Evolutionary conservation across 2,113 vertebrate genomes (phyloP), one percentile per base, ranked within the genome.

Genomic region (Eupsittula cactorum): DNA sequence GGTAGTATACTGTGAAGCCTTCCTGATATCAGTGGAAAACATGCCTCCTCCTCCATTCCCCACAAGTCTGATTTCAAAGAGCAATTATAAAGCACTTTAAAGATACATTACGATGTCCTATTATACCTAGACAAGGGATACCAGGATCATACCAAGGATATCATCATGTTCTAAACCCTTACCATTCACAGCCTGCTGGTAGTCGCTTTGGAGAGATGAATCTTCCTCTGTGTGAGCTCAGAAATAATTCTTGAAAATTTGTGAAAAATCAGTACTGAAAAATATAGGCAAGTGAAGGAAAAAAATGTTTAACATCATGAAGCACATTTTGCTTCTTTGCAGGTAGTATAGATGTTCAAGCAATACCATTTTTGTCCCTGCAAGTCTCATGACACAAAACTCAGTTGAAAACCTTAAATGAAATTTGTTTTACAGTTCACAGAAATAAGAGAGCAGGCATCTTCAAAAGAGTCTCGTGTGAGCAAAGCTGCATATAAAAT

Each of bases 21-120:
- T 75, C 79, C 21, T 33, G 18, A 3, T 41, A 4, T 5, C 50
- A 41, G 10, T 53, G 29, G 14, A 62, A 86, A 82, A 49, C 25
- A 21, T 52, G 8, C 12, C 50, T 59, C 19, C 16, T 77, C 11
- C 29, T 67, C 19, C 29, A 13, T 46, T 86, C 41, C 47, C 15
- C 8, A 23, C 23, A 68, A 70, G 42, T 59, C 15, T 63, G 20
- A 70, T 60, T 37, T 65, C 33, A 63, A 52, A 70, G 16, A 67
- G 14, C 20, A 29, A 44, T 24, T 67, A 25, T 57, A 74, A 82
- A 49, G 9, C 28, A 35, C 9, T 39, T 13, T n/a, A 11, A 60
- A 79, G 29, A 3, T 44, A 3, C 27, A 2, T 52, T 35, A 3
- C 0, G 2, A 8, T 33, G 31, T 11, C 10, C 33, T 73, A 0